These are phyloP conservation scores for Hippocampus barbouri DNA, from an alignment of 2,113 vertebrate genomes.

Conservation along the genomic window DNA sequence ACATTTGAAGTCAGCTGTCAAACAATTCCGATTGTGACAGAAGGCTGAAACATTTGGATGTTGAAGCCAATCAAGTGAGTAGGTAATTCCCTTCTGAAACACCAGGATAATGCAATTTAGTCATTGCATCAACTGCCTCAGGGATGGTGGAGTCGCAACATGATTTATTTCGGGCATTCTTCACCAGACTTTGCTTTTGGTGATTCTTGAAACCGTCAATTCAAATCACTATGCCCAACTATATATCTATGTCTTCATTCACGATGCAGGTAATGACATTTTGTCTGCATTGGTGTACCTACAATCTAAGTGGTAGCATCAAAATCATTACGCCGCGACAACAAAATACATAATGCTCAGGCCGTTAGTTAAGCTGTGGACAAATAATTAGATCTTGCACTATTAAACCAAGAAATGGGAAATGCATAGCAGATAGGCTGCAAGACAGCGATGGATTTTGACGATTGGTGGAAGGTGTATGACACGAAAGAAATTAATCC, in stretches of 20 bases:
- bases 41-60: conserved; percentile 22
- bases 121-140: conserved; percentile 15
- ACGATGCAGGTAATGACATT: conserved; percentile 38
- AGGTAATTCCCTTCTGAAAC: conserved; percentile 20
- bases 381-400: conserved; percentile 63
- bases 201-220: conserved; percentile 36
- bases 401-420: conserved; percentile 67
- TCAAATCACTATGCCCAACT: conserved; percentile 28
- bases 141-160: conserved; percentile 16
- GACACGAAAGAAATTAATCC: conserved; percentile 67
- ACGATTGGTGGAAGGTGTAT: conserved; percentile 52
- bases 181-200: conserved; percentile 32
- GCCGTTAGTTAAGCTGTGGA: conserved; percentile 55
- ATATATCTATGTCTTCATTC: conserved; percentile 16
- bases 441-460: conserved; percentile 63
- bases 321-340: conserved; percentile 44
- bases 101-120: conserved; percentile 15
- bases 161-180: conserved; percentile 20
- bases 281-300: conserved; percentile 31
- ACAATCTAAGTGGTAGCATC: conserved; percentile 27
- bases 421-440: conserved; percentile 53
- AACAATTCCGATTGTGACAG: conserved; percentile 34
- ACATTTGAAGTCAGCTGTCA: conserved; percentile 50
- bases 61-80: conserved; percentile 29
- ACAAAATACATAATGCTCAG: conserved; percentile 46